Conservation (phyloP, 2,113 vertebrate genomes). For the Indicator indicator region DNA sequence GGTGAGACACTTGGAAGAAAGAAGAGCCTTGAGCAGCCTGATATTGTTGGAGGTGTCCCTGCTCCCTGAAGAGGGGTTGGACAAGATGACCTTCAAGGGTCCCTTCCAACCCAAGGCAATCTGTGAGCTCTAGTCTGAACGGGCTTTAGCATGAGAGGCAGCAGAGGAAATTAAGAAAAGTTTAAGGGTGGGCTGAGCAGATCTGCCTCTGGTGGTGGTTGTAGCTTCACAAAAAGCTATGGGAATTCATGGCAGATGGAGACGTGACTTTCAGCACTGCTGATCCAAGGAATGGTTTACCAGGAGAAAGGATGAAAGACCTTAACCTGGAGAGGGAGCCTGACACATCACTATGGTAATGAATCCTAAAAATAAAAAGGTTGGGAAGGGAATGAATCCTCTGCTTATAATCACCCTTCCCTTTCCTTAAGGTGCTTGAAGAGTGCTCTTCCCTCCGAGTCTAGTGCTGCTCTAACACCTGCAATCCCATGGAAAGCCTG, state of each 20-base stretch:
- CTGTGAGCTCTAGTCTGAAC: not conserved
- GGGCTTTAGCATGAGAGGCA: not conserved
- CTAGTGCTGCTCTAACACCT: not conserved
- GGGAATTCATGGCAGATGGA: not conserved
- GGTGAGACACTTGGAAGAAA: not conserved
- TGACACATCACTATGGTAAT: not conserved
- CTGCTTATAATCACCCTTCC: not conserved
- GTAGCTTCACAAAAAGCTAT: not conserved
- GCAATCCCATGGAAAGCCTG: not conserved
- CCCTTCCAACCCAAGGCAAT: too few relatives aligned
- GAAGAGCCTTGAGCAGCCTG: not conserved
- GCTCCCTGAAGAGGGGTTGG: too few relatives aligned
- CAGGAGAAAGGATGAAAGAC: not conserved
- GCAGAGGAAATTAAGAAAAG: not conserved
- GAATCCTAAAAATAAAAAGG: not conserved
- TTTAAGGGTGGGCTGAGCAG: rapidly evolving
- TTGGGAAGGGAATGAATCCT: not conserved
- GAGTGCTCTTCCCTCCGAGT: not conserved
- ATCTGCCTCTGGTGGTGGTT: not conserved
- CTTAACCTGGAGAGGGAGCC: not conserved
- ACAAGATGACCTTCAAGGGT: too few relatives aligned
- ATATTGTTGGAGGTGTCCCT: too few relatives aligned
- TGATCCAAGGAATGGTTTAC: not conserved
- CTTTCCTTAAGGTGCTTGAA: not conserved
- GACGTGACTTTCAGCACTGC: not conserved